These are phyloP conservation scores for Muntiacus muntjak DNA, from an alignment of 2,113 vertebrate genomes.

Conservation along the genomic window DNA sequence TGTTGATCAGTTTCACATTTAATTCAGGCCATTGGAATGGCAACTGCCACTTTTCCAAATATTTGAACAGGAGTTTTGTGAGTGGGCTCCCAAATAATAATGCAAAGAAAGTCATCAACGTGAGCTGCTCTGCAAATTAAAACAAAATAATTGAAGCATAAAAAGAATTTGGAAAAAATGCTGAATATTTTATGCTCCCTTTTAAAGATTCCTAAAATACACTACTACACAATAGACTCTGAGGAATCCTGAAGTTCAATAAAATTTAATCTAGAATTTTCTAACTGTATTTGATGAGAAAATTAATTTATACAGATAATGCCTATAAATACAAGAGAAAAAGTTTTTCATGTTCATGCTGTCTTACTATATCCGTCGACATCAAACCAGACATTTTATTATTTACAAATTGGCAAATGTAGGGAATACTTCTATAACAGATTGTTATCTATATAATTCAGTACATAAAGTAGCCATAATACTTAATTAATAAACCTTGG, in stretches of 20 bases:
- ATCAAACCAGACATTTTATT: constrained; percentile 14
- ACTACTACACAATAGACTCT: not conserved
- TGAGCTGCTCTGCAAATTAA: not conserved
- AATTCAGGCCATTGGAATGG: not conserved
- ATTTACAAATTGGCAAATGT: not conserved
- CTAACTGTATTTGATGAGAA: not conserved
- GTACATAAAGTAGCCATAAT: not conserved
- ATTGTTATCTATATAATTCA: constrained; percentile 24
- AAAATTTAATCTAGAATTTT: constrained; percentile 19
- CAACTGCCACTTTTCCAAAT: not conserved
- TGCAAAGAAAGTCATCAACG: not conserved
- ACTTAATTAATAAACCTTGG: constrained; percentile 43
- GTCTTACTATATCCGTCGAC: constrained; percentile 13
- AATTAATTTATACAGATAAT: not conserved
- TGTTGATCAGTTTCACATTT: not conserved
- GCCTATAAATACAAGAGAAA: not conserved
- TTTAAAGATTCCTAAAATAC: constrained; percentile 23
- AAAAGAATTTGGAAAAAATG: not conserved
- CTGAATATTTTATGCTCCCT: not conserved
- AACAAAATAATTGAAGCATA: constrained; percentile 6
- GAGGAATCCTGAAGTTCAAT: not conserved
- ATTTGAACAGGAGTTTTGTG: not conserved
- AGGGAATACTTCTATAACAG: not conserved
- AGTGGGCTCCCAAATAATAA: not conserved
- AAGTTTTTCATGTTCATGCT: not conserved